Percentiles rank a stretch among this genome's conserved stretches.
Evolutionary conservation across 2,888 invertebrate genomes (phyloP).

Genomic region (Flexamia atlantica): DNA sequence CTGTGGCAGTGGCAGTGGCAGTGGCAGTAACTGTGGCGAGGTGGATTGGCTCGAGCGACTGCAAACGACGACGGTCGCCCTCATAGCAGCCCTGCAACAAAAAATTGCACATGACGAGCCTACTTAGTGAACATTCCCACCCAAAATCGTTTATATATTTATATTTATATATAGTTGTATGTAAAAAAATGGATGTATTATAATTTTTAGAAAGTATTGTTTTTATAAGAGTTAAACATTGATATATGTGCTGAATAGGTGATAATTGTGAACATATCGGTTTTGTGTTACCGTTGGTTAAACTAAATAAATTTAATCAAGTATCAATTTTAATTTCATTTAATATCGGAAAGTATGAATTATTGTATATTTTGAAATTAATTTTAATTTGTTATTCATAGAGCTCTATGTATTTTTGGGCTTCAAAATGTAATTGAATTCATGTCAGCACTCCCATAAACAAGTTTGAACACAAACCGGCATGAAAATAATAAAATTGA

Average conservation of each 20-base stretch:
- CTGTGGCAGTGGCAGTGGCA: not conserved
- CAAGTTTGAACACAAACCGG: no score
- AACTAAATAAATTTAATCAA: slow-evolving; percentile 14
- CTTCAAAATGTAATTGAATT: not conserved
- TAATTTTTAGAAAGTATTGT: slow-evolving; percentile 42
- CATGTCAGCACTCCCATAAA: not conserved
- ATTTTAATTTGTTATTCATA: not conserved
- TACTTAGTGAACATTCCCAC: slow-evolving; percentile 53
- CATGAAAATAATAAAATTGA: no score
- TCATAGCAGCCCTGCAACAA: slow-evolving; percentile 59
- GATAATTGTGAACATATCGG: slow-evolving; percentile 42
- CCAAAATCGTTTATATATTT: not conserved
- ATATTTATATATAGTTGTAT: slow-evolving; percentile 16
- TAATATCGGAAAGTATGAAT: not conserved
- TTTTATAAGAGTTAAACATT: slow-evolving; percentile 10
- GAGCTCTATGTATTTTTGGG: not conserved
- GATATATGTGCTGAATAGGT: slow-evolving; percentile 25
- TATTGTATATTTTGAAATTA: not conserved
- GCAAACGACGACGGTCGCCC: slow-evolving; percentile 53
- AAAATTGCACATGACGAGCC: slow-evolving; percentile 60
- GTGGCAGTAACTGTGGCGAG: not conserved
- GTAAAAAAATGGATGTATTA: slow-evolving; percentile 41
- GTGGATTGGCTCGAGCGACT: slow-evolving; percentile 61
- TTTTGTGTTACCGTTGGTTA: slow-evolving; percentile 39
- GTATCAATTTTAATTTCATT: not conserved